Conservation (phyloP, 2,888 invertebrate genomes). For the Eugnorisma glareosa region DNA sequence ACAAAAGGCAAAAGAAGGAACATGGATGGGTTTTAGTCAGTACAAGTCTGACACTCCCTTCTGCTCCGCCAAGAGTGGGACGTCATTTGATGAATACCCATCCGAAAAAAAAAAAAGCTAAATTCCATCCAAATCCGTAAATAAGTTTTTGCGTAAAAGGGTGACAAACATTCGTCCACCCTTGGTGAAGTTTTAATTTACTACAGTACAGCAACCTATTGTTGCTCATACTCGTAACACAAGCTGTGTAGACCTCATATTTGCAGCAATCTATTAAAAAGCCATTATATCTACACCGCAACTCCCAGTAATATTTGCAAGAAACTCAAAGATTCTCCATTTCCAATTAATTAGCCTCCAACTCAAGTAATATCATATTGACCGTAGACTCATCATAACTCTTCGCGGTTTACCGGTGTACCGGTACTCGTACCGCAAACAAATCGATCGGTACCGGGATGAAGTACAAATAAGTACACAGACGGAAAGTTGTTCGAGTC, state of each 20-base stretch:
- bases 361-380: constrained; percentile 50
- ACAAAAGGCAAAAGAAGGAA: too few relatives aligned
- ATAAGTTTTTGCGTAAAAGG: neutral
- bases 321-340: constrained; percentile 37
- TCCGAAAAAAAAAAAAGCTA: too few relatives aligned
- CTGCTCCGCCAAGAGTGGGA: too few relatives aligned
- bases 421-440: constrained; percentile 50
- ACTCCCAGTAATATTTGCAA: constrained; percentile 12
- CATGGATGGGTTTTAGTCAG: too few relatives aligned
- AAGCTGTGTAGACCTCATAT: neutral
- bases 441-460: constrained; percentile 76
- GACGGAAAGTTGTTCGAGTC: constrained; percentile 81
- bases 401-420: constrained; percentile 20
- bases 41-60: too few relatives aligned
- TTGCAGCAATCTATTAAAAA: neutral
- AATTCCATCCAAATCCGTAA: neutral
- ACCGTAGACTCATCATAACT: constrained; percentile 61
- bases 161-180: neutral
- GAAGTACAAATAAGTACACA: constrained; percentile 86
- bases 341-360: constrained; percentile 58
- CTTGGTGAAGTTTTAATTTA: neutral
- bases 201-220: neutral
- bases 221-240: neutral
- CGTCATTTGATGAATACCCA: too few relatives aligned
- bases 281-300: neutral